phyloP scores from a whole-genome alignment of 53 echinoderm and acorn worm species.

The Patiria pectinifera region DNA sequence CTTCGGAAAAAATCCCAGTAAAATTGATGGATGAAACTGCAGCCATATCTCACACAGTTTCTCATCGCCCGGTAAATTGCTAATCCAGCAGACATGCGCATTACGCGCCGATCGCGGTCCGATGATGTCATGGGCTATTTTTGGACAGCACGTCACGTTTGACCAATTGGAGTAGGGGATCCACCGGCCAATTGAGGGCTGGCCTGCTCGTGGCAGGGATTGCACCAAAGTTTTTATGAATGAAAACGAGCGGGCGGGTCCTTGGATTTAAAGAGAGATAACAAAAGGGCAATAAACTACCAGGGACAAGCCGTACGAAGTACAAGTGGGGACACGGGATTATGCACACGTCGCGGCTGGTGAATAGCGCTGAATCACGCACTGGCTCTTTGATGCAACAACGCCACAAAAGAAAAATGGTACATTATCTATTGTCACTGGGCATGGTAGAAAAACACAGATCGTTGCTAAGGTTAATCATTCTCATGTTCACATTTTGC shows the following conservation, averaged over 20 bases:
- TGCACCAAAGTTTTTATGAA: constrained; percentile 66
- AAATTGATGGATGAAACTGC: background rate
- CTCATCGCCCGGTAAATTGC: background rate
- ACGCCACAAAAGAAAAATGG: background rate
- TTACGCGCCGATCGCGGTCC: constrained; percentile 6
- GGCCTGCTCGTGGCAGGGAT: constrained; percentile 37
- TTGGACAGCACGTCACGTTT: constrained; percentile 52
- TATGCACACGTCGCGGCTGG: background rate
- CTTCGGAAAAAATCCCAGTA: constrained; percentile 52
- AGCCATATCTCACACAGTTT: constrained; percentile 36
- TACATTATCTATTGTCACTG: background rate
- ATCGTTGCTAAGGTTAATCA: background rate
- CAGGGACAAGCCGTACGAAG: background rate
- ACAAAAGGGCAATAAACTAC: constrained; percentile 42
- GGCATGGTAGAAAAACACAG: constrained; percentile 21
- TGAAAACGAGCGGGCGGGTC: constrained; percentile 1
- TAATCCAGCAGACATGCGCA: constrained; percentile 49
- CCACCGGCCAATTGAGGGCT: constrained; percentile 31
- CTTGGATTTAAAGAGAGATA: constrained; percentile 28
- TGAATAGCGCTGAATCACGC: constrained; percentile 47
- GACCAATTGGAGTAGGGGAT: constrained; percentile 65
- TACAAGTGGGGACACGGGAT: background rate
- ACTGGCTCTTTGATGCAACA: background rate
- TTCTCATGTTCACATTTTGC: background rate
- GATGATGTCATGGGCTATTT: constrained; percentile 72